Conservation (phyloP, 2,797 vertebrate genomes). For the Cirrhinus molitorella region DNA sequence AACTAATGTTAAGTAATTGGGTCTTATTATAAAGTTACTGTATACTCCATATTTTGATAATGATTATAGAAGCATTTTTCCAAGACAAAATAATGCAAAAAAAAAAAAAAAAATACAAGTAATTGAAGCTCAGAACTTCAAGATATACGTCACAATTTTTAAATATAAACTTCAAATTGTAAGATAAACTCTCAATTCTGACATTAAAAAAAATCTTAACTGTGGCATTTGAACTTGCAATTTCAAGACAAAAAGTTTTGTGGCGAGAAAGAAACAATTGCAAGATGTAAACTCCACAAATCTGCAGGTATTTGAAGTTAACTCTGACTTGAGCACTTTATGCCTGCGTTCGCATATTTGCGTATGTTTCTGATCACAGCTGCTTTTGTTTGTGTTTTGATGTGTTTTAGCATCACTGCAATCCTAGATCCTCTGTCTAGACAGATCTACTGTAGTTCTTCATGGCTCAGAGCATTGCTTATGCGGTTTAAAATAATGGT, state of each 20-base stretch:
- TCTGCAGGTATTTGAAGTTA: neutral
- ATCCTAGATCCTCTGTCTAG: neutral
- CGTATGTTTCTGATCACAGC: neutral
- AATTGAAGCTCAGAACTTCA: too few species aligned
- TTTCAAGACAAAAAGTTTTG: too few species aligned
- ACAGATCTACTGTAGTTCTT: neutral
- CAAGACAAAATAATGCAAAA: too few species aligned
- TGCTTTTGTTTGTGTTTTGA: neutral
- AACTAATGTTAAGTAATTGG: neutral
- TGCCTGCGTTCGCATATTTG: neutral
- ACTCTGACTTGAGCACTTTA: neutral
- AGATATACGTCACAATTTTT: too few species aligned
- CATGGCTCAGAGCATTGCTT: neutral
- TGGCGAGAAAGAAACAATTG: neutral
- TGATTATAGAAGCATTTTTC: too few species aligned
- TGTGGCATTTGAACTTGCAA: too few species aligned
- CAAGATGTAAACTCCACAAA: neutral
- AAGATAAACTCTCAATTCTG: too few species aligned
- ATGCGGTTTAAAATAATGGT: neutral
- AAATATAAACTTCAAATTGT: too few species aligned
- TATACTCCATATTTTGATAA: too few species aligned
- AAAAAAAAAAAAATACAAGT: too few species aligned
- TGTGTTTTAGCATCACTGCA: neutral
- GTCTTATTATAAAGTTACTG: neutral
- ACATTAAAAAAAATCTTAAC: too few species aligned